These are phyloP conservation scores for Liodrosophila aerea DNA, from an alignment of 2,888 invertebrate genomes.

Conservation along the genomic window DNA sequence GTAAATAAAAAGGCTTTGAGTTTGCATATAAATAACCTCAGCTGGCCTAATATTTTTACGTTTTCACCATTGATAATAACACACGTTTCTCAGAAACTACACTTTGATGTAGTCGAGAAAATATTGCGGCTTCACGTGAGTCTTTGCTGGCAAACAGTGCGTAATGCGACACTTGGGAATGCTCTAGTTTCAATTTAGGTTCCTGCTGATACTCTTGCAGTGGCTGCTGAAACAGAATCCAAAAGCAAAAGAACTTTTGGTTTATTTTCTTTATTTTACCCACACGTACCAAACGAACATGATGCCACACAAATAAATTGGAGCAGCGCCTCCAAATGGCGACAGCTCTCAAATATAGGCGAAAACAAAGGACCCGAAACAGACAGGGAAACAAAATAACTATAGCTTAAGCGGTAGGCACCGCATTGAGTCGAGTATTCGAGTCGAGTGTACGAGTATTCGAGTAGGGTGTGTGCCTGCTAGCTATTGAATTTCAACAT, in stretches of 20 bases:
- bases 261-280: constrained; percentile 19
- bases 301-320: constrained; percentile 74
- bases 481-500: constrained; percentile 41
- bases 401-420: constrained; percentile 9
- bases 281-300: constrained; percentile 58
- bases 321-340: constrained; percentile 39
- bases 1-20: too few relatives aligned
- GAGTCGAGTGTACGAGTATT: constrained; percentile 36
- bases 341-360: constrained; percentile 32
- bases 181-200: constrained; percentile 69
- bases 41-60: too few relatives aligned
- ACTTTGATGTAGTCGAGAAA: too few relatives aligned
- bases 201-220: too few relatives aligned
- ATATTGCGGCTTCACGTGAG: too few relatives aligned
- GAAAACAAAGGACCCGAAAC: constrained; percentile 17
- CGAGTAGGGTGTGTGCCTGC: constrained; percentile 26
- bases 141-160: constrained; percentile 26
- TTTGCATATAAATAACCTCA: too few relatives aligned
- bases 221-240: constrained; percentile 43
- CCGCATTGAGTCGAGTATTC: constrained; percentile 26
- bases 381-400: background rate
- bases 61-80: background rate
- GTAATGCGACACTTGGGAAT: constrained; percentile 50
- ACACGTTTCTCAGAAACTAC: too few relatives aligned
- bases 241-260: constrained; percentile 28